phyloP scores from a whole-genome alignment of 1,140 invertebrate species.

The Drosophila persimilis region DNA sequence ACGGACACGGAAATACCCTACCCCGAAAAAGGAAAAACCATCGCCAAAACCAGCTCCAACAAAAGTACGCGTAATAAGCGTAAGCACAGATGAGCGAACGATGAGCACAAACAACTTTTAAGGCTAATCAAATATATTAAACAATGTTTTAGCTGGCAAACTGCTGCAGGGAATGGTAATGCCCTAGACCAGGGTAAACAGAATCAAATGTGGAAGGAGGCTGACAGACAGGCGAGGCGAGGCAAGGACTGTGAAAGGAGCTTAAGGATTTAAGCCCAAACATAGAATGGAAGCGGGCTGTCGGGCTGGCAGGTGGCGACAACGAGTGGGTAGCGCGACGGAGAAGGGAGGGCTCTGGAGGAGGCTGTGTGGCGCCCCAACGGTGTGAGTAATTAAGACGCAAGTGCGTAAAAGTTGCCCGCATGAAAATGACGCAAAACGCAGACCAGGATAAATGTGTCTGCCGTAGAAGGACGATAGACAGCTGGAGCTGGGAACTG shows the following conservation, averaged over 20 bases:
- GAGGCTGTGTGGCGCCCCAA: slow-evolving; percentile 5
- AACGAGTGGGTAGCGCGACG: background rate
- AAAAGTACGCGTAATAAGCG: background rate
- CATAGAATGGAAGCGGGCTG: slow-evolving; percentile 11
- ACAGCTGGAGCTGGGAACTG: background rate
- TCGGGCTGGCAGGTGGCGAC: background rate
- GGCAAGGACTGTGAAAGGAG: slow-evolving; percentile 42
- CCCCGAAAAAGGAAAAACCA: no score
- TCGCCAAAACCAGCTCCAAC: no score
- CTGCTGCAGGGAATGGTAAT: slow-evolving; percentile 2
- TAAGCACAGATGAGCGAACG: slow-evolving; percentile 8
- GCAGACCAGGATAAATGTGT: slow-evolving; percentile 15
- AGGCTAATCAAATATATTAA: no score
- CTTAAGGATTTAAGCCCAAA: slow-evolving; percentile 62
- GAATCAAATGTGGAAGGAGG: background rate
- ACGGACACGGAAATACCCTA: background rate
- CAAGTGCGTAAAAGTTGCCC: slow-evolving; percentile 62
- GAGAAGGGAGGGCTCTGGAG: background rate
- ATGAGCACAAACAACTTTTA: background rate
- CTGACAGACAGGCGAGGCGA: slow-evolving; percentile 27
- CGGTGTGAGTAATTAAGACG: slow-evolving; percentile 69
- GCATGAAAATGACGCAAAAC: slow-evolving; percentile 55
- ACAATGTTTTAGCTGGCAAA: no score
- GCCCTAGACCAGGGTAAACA: background rate
- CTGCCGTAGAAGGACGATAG: background rate